These are phyloP conservation scores for Siniperca undulata DNA, from an alignment of 2,797 vertebrate species.

Conservation along the genomic window DNA sequence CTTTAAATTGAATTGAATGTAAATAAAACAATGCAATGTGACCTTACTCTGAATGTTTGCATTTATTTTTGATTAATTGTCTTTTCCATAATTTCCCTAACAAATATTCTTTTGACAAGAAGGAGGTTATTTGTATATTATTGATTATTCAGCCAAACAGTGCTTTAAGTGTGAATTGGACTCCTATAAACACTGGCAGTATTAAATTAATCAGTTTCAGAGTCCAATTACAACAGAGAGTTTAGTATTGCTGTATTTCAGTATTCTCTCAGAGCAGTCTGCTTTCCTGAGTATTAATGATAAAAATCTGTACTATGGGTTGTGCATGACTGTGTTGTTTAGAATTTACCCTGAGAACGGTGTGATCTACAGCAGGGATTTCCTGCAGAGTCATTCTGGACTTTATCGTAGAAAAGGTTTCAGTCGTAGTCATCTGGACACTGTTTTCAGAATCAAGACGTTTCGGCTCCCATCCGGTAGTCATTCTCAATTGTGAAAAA, in stretches of 20 bases:
- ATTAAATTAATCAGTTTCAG: not conserved
- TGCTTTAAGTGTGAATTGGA: not conserved
- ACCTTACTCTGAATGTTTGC: not conserved
- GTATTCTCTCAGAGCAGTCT: not conserved
- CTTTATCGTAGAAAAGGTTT: too few species aligned
- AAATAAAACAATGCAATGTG: slow-evolving; percentile 72
- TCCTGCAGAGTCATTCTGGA: slow-evolving; percentile 18
- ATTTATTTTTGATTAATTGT: not conserved
- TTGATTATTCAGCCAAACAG: not conserved
- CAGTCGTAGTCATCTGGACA: too few species aligned
- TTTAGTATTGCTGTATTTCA: not conserved
- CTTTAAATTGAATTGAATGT: slow-evolving; percentile 64
- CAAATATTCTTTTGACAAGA: not conserved
- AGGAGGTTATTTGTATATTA: not conserved
- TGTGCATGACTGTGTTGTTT: not conserved
- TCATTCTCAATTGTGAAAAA: too few species aligned
- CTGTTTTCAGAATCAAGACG: too few species aligned
- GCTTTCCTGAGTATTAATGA: slow-evolving; percentile 3
- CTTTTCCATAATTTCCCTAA: not conserved
- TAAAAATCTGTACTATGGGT: not conserved
- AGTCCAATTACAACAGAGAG: not conserved
- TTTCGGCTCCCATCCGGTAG: too few species aligned
- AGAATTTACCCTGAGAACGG: not conserved
- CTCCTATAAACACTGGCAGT: not conserved
- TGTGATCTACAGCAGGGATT: not conserved